These are phyloP conservation scores for Neodiprion lecontei DNA, from an alignment of 1,140 invertebrate species.

Conservation along the genomic window DNA sequence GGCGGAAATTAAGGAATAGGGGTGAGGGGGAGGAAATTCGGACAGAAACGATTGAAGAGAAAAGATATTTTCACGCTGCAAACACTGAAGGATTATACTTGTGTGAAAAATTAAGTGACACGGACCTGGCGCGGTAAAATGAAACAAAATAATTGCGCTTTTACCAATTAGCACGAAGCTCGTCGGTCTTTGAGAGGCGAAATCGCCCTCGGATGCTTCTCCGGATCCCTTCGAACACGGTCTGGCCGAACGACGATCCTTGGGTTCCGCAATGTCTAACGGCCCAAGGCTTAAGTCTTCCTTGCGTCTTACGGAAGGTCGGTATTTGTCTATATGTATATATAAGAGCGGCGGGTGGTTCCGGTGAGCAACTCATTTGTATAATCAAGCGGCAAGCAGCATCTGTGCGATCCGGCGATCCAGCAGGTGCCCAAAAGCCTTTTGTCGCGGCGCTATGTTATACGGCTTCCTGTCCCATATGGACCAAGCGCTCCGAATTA, in stretches of 20 bases:
- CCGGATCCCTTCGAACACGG: too few relatives aligned
- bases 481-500: constrained; percentile 27
- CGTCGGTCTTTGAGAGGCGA: too few relatives aligned
- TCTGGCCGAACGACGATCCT: too few relatives aligned
- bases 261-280: too few relatives aligned
- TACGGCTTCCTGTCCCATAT: constrained; percentile 44
- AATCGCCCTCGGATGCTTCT: too few relatives aligned
- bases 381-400: constrained; percentile 40
- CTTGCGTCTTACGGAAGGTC: constrained; percentile 4
- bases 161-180: too few relatives aligned
- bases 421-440: constrained; percentile 38
- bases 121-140: too few relatives aligned
- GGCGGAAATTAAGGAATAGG: background rate
- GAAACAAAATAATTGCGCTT: too few relatives aligned
- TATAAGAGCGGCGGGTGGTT: constrained; percentile 18
- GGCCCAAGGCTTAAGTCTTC: background rate
- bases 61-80: background rate
- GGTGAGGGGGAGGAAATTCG: background rate
- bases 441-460: constrained; percentile 36
- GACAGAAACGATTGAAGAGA: background rate
- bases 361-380: constrained; percentile 35
- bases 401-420: constrained; percentile 33
- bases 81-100: too few relatives aligned
- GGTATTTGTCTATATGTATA: background rate
- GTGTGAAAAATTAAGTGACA: too few relatives aligned